These are phyloP conservation scores for Hydrotaea cyrtoneurina DNA, from an alignment of 2,888 invertebrate genomes.

Conservation along the genomic window DNA sequence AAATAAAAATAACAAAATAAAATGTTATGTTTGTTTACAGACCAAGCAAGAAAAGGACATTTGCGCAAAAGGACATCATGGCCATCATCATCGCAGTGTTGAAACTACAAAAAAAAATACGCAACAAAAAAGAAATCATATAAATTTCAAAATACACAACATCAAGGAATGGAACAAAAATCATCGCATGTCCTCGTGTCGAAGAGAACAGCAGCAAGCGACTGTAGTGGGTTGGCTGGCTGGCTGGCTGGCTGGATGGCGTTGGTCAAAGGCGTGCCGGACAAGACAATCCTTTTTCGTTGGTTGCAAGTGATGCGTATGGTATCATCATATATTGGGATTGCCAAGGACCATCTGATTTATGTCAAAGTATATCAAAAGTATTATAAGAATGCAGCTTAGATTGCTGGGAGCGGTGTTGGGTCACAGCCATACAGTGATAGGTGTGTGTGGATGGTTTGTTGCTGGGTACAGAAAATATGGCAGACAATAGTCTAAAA, in stretches of 20 bases:
- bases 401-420: neutral
- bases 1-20: slow-evolving; percentile 3
- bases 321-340: neutral
- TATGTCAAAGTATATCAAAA: slow-evolving; percentile 33
- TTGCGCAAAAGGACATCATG: slow-evolving; percentile 60
- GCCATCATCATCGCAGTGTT: slow-evolving; percentile 42
- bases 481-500: too few species aligned
- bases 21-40: slow-evolving; percentile 27
- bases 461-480: too few species aligned
- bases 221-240: too few species aligned
- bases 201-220: neutral
- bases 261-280: slow-evolving; percentile 24
- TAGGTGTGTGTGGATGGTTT: too few species aligned
- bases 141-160: slow-evolving; percentile 57
- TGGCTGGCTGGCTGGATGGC: neutral
- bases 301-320: neutral
- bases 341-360: slow-evolving; percentile 24
- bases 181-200: neutral
- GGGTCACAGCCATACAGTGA: too few species aligned
- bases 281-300: slow-evolving; percentile 38
- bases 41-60: slow-evolving; percentile 46
- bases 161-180: slow-evolving; percentile 13
- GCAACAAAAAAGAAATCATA: slow-evolving; percentile 35
- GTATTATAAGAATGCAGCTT: neutral
- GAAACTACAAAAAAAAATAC: slow-evolving; percentile 11